Evolutionary conservation across 1,140 invertebrate genomes (phyloP).

Genomic region (Leguminivora glycinivorella): DNA sequence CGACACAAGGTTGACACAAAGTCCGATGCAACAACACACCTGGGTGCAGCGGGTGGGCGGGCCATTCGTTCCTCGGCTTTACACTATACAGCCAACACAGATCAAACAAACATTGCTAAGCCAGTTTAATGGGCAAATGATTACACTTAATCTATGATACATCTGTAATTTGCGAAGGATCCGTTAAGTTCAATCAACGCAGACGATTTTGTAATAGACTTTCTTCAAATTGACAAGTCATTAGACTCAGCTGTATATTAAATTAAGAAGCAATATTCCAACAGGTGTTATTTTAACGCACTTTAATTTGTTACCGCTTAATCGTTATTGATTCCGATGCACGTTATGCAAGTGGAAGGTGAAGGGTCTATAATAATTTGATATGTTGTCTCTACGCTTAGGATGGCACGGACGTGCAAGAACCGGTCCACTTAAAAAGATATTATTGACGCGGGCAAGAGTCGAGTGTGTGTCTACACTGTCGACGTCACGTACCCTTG

Average conservation of each 20-base stretch:
- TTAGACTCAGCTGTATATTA: not conserved
- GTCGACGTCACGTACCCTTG: slow-evolving; percentile 34
- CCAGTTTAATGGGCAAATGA: not conserved
- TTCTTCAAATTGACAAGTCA: not conserved
- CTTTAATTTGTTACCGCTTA: not conserved
- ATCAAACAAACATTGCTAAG: slow-evolving; percentile 15
- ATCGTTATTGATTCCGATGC: not conserved
- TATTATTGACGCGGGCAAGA: slow-evolving; percentile 59
- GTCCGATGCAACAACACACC: slow-evolving; percentile 45
- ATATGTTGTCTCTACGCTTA: slow-evolving; percentile 56
- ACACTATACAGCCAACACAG: not conserved
- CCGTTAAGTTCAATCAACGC: not conserved
- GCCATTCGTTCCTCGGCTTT: slow-evolving; percentile 40
- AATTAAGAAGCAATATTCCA: not conserved
- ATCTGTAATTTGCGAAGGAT: slow-evolving; percentile 13
- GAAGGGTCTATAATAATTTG: slow-evolving; percentile 56
- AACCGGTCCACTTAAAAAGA: slow-evolving; percentile 69
- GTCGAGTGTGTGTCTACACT: slow-evolving; percentile 31
- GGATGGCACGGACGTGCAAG: slow-evolving; percentile 48
- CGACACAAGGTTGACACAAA: slow-evolving; percentile 50
- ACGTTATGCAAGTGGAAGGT: slow-evolving; percentile 33
- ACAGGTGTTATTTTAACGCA: not conserved
- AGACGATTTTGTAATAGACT: not conserved
- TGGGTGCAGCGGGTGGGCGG: slow-evolving; percentile 63
- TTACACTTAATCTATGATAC: not conserved